phyloP scores from a whole-genome alignment of 92 coral and sea anemone genomes.

The Pocillopora grandis region DNA sequence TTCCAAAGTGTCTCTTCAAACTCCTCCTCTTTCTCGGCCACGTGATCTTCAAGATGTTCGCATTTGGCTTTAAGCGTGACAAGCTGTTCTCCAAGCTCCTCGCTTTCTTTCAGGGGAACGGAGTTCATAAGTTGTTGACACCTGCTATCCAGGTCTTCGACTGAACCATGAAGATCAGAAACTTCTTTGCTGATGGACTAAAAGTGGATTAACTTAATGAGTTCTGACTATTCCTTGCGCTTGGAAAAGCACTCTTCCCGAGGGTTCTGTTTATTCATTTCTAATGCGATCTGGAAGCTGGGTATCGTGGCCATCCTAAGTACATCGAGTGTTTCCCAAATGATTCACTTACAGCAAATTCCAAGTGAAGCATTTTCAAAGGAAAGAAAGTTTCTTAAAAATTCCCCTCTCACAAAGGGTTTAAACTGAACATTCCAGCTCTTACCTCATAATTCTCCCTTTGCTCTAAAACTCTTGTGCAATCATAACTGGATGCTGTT shows the following conservation, averaged over 20 bases:
- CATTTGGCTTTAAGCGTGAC: constrained; percentile 57
- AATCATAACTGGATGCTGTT: constrained; percentile 63
- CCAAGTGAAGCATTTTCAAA: no score
- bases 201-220: background rate
- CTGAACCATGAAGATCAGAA: constrained; percentile 75
- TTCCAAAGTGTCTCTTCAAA: constrained; percentile 82
- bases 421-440: background rate
- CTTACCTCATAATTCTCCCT: constrained; percentile 85
- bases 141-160: constrained; percentile 73
- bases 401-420: no score
- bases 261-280: no score
- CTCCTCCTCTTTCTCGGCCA: constrained; percentile 82
- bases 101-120: constrained; percentile 59
- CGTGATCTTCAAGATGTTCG: constrained; percentile 70
- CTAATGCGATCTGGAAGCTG: no score
- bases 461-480: constrained; percentile 57
- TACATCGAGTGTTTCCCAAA: no score
- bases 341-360: no score
- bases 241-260: no score
- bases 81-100: constrained; percentile 73
- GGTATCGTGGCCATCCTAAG: no score
- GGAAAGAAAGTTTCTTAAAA: no score
- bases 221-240: no score
- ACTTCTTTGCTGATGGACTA: constrained; percentile 75
- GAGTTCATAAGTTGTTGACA: constrained; percentile 65